Conservation (phyloP, 1,140 invertebrate genomes). For the Branchinecta lynchi region DNA sequence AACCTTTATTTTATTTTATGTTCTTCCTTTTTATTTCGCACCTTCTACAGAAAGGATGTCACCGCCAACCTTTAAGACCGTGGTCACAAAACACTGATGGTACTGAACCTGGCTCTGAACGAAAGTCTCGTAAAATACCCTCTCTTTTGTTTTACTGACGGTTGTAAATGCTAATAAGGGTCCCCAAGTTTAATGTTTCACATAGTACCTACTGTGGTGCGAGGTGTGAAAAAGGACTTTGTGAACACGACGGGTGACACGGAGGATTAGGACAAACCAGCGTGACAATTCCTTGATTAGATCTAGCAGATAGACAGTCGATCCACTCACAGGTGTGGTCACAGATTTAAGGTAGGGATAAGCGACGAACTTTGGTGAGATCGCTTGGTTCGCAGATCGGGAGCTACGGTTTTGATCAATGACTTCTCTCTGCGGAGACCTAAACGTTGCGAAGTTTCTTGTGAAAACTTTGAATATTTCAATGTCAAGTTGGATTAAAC, state of each 20-base stretch:
- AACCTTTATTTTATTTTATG: too few species aligned
- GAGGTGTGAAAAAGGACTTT: conserved; percentile 9
- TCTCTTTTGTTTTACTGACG: conserved; percentile 9
- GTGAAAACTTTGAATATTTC: too few species aligned
- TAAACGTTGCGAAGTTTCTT: too few species aligned
- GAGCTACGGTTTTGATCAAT: too few species aligned
- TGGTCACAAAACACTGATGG: too few species aligned
- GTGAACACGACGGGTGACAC: not conserved
- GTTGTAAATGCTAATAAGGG: conserved; percentile 4
- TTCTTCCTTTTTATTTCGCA: too few species aligned
- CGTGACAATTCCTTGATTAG: conserved; percentile 3
- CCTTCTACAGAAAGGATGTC: too few species aligned
- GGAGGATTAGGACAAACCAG: not conserved
- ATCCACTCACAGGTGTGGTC: not conserved
- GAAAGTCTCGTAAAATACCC: not conserved
- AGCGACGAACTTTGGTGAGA: too few species aligned
- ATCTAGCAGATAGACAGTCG: not conserved
- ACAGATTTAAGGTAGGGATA: not conserved
- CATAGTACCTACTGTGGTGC: not conserved
- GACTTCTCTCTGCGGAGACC: too few species aligned
- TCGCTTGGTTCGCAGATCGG: too few species aligned
- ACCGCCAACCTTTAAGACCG: too few species aligned
- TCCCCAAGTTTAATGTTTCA: not conserved
- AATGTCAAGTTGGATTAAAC: too few species aligned
- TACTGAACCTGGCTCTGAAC: not conserved